Percentiles rank a stretch among this genome's conserved stretches.
Evolutionary conservation across 1,140 invertebrate genomes (phyloP).

Genomic region (Sycophila sp.): DNA sequence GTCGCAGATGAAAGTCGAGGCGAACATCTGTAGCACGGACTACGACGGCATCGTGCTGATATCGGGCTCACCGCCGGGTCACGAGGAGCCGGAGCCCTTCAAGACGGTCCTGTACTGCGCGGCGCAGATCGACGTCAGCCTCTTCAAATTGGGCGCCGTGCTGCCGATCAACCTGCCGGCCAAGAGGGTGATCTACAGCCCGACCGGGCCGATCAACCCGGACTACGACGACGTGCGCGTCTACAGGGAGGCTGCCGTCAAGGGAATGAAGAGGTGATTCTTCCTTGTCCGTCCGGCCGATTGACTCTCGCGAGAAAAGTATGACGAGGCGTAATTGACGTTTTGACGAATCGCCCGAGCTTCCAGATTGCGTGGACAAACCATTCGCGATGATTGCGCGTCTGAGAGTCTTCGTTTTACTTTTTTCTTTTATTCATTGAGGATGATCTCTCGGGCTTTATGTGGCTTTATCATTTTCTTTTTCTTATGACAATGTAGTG

Average conservation of each 20-base stretch:
- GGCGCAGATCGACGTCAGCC: constrained; percentile 55
- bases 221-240: constrained; percentile 85
- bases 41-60: constrained; percentile 63
- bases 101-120: constrained; percentile 57
- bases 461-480: too few relatives aligned
- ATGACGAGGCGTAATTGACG: too few relatives aligned
- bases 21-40: constrained; percentile 52
- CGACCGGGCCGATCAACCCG: constrained; percentile 79
- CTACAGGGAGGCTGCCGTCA: constrained; percentile 71
- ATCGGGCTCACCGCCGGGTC: constrained; percentile 55
- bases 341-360: too few relatives aligned
- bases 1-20: constrained; percentile 58
- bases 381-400: too few relatives aligned
- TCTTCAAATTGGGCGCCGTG: constrained; percentile 63
- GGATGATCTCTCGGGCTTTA: too few relatives aligned
- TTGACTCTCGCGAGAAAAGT: too few relatives aligned
- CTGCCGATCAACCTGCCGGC: constrained; percentile 74
- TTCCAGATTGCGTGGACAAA: too few relatives aligned
- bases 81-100: constrained; percentile 61
- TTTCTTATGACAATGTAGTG: too few relatives aligned
- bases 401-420: too few relatives aligned
- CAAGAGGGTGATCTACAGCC: constrained; percentile 75
- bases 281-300: constrained; percentile 1
- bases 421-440: too few relatives aligned
- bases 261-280: constrained; percentile 71